These are phyloP conservation scores for Cryptus viduatorius DNA, from an alignment of 2,888 invertebrate genomes.

Conservation along the genomic window DNA sequence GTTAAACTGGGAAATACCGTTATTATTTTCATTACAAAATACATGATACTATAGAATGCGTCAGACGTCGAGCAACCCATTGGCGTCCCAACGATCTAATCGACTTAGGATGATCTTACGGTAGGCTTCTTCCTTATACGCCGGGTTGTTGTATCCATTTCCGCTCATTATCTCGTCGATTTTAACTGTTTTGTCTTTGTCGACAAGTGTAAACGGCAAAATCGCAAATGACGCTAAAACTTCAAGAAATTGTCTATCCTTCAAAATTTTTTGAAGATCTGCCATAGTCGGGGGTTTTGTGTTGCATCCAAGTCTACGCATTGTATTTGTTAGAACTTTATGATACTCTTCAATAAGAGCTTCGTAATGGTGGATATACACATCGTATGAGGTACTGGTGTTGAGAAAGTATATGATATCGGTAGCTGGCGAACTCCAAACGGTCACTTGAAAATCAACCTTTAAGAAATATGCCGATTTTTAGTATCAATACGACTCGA, in stretches of 20 bases:
- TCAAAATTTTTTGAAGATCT: neutral
- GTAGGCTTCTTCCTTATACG: neutral
- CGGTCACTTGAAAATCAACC: constrained; percentile 85
- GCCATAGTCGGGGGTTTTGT: neutral
- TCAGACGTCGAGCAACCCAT: neutral
- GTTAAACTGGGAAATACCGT: neutral
- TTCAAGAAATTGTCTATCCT: neutral
- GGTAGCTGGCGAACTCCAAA: constrained; percentile 83
- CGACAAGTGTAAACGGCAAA: neutral
- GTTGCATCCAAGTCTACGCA: neutral
- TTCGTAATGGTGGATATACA: neutral
- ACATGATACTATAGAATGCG: neutral
- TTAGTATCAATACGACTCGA: neutral
- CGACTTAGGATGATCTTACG: neutral
- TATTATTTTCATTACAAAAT: neutral
- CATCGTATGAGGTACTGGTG: neutral
- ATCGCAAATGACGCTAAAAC: neutral
- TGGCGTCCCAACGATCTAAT: neutral
- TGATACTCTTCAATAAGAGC: constrained; percentile 9
- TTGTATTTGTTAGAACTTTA: neutral
- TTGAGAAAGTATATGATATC: constrained; percentile 84
- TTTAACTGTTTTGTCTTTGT: neutral
- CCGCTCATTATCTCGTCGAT: neutral
- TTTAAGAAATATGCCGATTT: constrained; percentile 73
- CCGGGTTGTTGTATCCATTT: neutral